Conservation (phyloP, 2,113 vertebrate genomes). For the Pithys albifrons region DNA sequence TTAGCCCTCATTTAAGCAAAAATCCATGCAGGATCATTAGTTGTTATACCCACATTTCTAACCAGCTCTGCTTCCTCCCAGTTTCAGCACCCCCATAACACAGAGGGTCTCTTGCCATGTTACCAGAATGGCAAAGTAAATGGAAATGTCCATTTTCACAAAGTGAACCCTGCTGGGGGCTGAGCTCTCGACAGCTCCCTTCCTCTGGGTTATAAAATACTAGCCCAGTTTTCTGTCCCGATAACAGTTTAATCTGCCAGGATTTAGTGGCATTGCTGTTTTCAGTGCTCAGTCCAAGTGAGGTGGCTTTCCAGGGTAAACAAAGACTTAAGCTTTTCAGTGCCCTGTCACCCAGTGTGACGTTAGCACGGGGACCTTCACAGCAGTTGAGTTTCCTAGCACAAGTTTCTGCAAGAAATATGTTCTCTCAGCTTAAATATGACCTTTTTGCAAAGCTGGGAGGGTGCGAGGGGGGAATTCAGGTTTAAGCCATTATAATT, state of each 20-base stretch:
- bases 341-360: neutral
- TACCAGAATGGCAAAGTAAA: neutral
- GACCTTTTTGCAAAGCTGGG: neutral
- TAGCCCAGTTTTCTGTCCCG: neutral
- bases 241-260: neutral
- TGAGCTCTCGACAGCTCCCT: neutral
- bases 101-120: fast-evolving
- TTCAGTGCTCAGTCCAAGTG: neutral
- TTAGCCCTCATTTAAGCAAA: neutral
- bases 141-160: neutral
- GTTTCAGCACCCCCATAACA: fast-evolving
- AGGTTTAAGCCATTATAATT: neutral
- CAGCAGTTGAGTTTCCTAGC: neutral
- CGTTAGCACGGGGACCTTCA: neutral
- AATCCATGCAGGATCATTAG: neutral
- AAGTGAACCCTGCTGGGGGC: neutral
- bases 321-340: neutral
- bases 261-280: neutral
- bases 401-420: neutral
- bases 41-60: neutral
- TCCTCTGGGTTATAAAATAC: neutral
- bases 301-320: conserved; percentile 18
- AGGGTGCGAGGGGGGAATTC: neutral
- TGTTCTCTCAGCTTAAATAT: neutral
- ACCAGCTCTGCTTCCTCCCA: neutral